A percentile compares a stretch with the other conserved stretches of the same genome.
Evolutionary conservation across 2,113 vertebrate genomes (phyloP).

Genomic region (Chionis minor): DNA sequence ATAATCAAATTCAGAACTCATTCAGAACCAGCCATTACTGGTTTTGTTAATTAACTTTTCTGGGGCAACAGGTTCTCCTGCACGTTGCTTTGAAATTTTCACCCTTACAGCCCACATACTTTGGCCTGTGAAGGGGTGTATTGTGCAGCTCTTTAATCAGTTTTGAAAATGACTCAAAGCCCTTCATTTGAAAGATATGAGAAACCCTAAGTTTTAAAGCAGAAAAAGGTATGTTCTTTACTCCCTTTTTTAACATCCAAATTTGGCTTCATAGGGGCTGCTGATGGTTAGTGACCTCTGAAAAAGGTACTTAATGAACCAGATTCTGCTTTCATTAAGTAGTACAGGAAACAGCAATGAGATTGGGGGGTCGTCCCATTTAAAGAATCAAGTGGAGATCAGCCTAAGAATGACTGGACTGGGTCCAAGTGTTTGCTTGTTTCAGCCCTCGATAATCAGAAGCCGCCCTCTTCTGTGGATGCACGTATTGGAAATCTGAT

Average conservation of each 20-base stretch:
- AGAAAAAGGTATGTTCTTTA: neutral
- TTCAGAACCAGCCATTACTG: neutral
- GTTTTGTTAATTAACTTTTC: constrained; percentile 36
- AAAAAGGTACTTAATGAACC: neutral
- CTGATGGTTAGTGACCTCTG: neutral
- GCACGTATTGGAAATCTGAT: neutral
- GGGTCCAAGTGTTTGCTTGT: neutral
- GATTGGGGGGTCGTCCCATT: neutral
- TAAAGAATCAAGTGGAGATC: neutral
- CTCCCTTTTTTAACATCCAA: neutral
- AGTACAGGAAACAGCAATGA: neutral
- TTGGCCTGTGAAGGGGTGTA: neutral
- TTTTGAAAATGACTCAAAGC: neutral
- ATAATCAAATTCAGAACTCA: constrained; percentile 3
- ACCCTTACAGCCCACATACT: neutral
- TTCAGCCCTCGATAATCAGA: neutral
- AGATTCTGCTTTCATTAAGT: neutral
- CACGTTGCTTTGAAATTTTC: constrained; percentile 21
- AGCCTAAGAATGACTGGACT: neutral
- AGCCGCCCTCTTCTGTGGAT: neutral
- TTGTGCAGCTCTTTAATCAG: constrained; percentile 14
- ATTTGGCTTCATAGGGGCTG: neutral
- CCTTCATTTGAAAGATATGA: neutral
- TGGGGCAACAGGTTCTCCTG: constrained; percentile 48
- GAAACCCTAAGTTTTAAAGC: neutral